Evolutionary conservation across 2,888 invertebrate species (phyloP).

Genomic region (Hetaerina titia): DNA sequence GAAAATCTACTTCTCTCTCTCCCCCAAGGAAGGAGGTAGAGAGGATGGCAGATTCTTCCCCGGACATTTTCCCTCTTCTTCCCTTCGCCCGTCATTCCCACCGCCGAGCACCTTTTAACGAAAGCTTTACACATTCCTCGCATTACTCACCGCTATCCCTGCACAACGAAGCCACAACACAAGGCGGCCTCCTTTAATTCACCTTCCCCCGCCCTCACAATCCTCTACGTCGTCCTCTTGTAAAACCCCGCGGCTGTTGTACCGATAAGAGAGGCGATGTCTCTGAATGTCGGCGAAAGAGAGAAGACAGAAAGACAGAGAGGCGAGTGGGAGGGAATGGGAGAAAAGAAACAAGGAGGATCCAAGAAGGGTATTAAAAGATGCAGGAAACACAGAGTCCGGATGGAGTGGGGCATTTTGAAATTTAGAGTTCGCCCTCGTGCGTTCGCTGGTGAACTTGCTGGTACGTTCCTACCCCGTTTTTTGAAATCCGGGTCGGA

Average conservation of each 20-base stretch:
- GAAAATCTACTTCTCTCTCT: no score
- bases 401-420: neutral
- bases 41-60: neutral
- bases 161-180: neutral
- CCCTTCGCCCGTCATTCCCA: neutral
- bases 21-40: no score
- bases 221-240: neutral
- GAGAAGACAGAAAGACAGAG: neutral
- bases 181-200: neutral
- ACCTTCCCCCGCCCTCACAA: neutral
- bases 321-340: neutral
- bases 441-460: neutral
- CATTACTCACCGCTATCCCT: slow-evolving; percentile 16
- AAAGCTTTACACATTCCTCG: neutral
- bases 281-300: neutral
- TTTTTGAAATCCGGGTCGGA: slow-evolving; percentile 47
- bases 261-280: neutral
- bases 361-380: neutral
- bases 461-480: neutral
- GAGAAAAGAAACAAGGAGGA: neutral
- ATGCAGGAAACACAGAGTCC: neutral
- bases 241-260: slow-evolving; percentile 8
- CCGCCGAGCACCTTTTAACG: neutral
- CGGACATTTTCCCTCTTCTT: neutral
- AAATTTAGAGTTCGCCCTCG: neutral